phyloP scores from a whole-genome alignment of 2,888 invertebrate species.

The Drosophila buzzatii region DNA sequence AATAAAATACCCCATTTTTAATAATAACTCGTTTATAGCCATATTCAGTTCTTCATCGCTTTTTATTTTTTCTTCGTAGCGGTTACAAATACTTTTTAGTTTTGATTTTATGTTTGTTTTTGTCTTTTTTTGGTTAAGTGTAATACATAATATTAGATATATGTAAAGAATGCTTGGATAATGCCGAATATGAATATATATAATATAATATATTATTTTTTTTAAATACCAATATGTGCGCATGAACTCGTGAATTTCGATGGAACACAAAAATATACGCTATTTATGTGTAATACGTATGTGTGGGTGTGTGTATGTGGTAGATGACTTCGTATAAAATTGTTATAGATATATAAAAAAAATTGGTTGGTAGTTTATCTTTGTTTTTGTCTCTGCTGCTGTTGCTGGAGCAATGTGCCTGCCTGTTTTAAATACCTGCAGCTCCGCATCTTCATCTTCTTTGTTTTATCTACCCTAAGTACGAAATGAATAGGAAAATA shows the following conservation, averaged over 20 bases:
- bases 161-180: constrained; percentile 46
- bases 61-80: constrained; percentile 53
- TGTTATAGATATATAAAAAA: constrained; percentile 30
- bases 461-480: constrained; percentile 23
- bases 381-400: constrained; percentile 34
- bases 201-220: not conserved
- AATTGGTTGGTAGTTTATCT: constrained; percentile 37
- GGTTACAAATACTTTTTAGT: constrained; percentile 65
- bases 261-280: constrained; percentile 60
- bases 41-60: constrained; percentile 71
- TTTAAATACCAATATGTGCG: constrained; percentile 60
- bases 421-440: not conserved
- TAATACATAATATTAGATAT: constrained; percentile 49
- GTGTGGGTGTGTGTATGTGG: constrained; percentile 8
- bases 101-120: constrained; percentile 19
- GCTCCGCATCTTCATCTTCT: constrained; percentile 5
- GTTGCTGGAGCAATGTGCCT: constrained; percentile 3
- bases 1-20: constrained; percentile 7
- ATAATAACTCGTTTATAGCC: constrained; percentile 10
- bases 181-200: constrained; percentile 61
- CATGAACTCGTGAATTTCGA: constrained; percentile 64
- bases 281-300: constrained; percentile 46
- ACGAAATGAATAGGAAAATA: constrained; percentile 14
- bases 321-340: constrained; percentile 45
- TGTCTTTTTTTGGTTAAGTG: constrained; percentile 35